Evolutionary conservation across 2,888 invertebrate genomes (phyloP).

Genomic region (Dusona sp.): DNA sequence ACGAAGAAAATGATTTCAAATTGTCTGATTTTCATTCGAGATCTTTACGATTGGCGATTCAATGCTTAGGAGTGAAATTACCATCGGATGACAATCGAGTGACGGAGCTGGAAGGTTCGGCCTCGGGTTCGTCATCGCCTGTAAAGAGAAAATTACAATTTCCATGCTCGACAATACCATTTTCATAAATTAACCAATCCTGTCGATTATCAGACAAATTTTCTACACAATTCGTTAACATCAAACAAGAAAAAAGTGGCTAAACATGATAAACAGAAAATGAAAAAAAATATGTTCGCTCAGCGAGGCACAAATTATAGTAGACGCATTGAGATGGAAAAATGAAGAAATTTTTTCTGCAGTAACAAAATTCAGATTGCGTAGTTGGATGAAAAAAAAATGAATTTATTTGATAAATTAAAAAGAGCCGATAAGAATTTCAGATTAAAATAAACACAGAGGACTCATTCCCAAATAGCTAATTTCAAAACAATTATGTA

Average conservation of each 20-base stretch:
- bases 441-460: background rate
- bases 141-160: slow-evolving; percentile 62
- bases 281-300: background rate
- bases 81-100: slow-evolving; percentile 83
- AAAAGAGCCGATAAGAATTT: background rate
- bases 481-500: slow-evolving; percentile 59
- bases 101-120: slow-evolving; percentile 81
- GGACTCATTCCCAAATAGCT: background rate
- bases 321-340: background rate
- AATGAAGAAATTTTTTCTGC: background rate
- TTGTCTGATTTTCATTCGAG: background rate
- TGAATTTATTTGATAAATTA: background rate
- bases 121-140: slow-evolving; percentile 83
- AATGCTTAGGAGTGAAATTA: slow-evolving; percentile 69
- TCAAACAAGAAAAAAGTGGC: background rate
- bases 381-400: background rate
- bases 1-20: background rate
- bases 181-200: background rate
- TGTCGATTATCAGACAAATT: background rate
- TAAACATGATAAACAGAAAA: background rate
- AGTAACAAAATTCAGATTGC: background rate
- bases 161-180: background rate
- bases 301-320: background rate
- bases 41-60: background rate
- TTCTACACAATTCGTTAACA: background rate